Percentiles rank a stretch among this genome's conserved stretches.
Conservation (phyloP, 1,140 invertebrate species). For the Augochlora pura region DNA sequence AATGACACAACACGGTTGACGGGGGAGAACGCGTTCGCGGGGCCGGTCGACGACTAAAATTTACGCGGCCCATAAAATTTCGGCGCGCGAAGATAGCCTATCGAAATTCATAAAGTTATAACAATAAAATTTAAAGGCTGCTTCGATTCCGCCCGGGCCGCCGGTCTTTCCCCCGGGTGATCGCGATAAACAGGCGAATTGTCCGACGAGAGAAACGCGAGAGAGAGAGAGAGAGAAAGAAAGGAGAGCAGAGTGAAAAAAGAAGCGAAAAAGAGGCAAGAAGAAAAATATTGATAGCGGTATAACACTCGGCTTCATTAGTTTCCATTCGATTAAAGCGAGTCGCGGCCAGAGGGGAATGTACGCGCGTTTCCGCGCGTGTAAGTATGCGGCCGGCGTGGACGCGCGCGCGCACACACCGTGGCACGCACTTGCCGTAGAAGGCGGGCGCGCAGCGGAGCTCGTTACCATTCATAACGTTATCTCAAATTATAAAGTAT, state of each 20-base stretch:
- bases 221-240: no score
- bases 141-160: no score
- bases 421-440: slow-evolving; percentile 17
- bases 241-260: no score
- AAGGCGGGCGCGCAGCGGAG: slow-evolving; percentile 47
- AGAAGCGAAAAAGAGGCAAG: no score
- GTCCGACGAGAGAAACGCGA: background rate
- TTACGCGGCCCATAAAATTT: slow-evolving; percentile 23
- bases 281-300: slow-evolving; percentile 53
- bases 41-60: slow-evolving; percentile 6
- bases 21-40: background rate
- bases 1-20: no score
- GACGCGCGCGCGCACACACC: background rate
- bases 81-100: background rate
- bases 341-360: slow-evolving; percentile 49
- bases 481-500: slow-evolving; percentile 68
- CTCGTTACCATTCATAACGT: slow-evolving; percentile 68
- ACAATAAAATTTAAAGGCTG: slow-evolving; percentile 38
- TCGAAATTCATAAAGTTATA: slow-evolving; percentile 47
- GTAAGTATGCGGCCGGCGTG: background rate
- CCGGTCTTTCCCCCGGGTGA: no score
- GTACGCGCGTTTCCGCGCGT: background rate
- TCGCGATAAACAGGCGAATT: slow-evolving; percentile 37
- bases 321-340: slow-evolving; percentile 64
- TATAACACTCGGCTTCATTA: slow-evolving; percentile 61